Percentiles rank a stretch among this genome's conserved stretches.
These are phyloP conservation scores for Procambarus clarkii DNA, from an alignment of 1,140 invertebrate genomes.

Conservation along the genomic window DNA sequence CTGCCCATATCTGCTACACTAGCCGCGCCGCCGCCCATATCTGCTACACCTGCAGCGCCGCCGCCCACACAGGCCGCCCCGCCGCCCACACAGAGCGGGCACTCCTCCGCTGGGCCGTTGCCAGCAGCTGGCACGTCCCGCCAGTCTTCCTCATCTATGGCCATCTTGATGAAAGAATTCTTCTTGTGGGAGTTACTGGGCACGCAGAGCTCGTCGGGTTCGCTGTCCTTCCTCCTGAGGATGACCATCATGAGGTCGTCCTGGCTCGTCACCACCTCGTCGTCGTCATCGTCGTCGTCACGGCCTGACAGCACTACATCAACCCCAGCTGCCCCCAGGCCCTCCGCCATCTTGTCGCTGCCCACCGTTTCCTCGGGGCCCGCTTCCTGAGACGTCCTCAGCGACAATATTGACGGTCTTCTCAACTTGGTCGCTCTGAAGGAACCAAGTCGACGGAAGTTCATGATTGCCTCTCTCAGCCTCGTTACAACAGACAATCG, in stretches of 20 bases:
- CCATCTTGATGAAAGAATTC: conserved; percentile 6
- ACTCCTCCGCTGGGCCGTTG: background rate
- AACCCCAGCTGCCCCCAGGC: background rate
- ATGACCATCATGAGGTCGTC: background rate
- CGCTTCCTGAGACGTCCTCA: too few relatives aligned
- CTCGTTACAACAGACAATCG: too few relatives aligned
- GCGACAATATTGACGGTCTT: background rate
- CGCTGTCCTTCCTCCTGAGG: background rate
- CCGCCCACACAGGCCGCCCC: background rate
- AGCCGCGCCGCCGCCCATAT: background rate
- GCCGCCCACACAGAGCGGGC: background rate
- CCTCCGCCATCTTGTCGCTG: background rate
- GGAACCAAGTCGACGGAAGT: too few relatives aligned
- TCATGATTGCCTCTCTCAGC: too few relatives aligned
- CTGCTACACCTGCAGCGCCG: background rate
- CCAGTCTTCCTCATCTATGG: background rate
- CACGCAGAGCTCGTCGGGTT: background rate
- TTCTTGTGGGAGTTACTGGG: background rate
- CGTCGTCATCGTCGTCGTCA: background rate
- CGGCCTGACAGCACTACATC: too few relatives aligned
- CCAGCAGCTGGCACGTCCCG: background rate
- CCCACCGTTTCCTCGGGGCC: background rate
- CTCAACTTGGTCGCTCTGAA: too few relatives aligned
- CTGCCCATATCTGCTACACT: background rate
- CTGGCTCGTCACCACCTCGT: background rate